Conservation (phyloP, 2,888 invertebrate genomes). For the Thymelicus acteon region DNA sequence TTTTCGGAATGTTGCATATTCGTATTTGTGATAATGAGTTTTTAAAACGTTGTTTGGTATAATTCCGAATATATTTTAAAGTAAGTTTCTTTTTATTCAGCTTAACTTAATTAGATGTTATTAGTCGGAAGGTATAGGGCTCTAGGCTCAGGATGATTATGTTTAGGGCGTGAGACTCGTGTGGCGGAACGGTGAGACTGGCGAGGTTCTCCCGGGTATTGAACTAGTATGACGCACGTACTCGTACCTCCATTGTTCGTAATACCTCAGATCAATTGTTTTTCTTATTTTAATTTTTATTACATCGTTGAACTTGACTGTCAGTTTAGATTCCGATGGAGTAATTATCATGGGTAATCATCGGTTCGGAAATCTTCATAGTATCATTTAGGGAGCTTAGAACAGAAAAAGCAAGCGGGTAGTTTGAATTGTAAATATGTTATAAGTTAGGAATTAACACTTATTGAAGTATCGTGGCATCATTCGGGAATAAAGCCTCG, state of each 20-base stretch:
- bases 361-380: constrained; percentile 56
- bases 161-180: constrained; percentile 17
- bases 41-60: constrained; percentile 70
- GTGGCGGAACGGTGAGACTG: no score
- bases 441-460: constrained; percentile 72
- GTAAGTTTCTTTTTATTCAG: constrained; percentile 64
- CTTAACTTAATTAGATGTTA: constrained; percentile 50
- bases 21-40: constrained; percentile 80
- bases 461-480: constrained; percentile 75
- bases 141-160: constrained; percentile 30
- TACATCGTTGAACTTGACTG: constrained; percentile 67
- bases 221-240: constrained; percentile 55
- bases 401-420: constrained; percentile 75
- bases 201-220: constrained; percentile 20
- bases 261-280: constrained; percentile 81
- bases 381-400: constrained; percentile 74
- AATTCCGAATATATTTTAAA: constrained; percentile 62
- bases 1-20: constrained; percentile 71
- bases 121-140: constrained; percentile 39
- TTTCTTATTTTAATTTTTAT: constrained; percentile 78
- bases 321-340: constrained; percentile 50
- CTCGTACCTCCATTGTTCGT: constrained; percentile 66
- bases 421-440: constrained; percentile 81
- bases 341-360: constrained; percentile 46
- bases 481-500: constrained; percentile 78